Percentiles rank a stretch among this genome's conserved stretches.
phyloP scores from a whole-genome alignment of 2,888 invertebrate species.

The Eurytoma californica region DNA sequence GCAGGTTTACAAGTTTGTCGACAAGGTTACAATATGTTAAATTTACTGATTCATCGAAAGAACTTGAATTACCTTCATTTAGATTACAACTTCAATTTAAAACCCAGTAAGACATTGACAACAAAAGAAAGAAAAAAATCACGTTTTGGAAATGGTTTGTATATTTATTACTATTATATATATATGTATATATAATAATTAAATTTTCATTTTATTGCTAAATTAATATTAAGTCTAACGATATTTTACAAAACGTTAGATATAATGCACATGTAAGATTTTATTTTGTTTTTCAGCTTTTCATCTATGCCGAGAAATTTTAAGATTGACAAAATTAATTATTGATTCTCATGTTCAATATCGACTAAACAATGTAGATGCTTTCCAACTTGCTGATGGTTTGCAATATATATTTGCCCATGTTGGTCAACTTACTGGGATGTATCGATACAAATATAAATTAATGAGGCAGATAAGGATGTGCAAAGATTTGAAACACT shows the following conservation, averaged over 20 bases:
- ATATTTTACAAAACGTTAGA: background rate
- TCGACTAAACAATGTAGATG: conserved; percentile 98
- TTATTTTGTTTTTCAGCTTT: conserved; percentile 82
- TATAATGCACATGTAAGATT: background rate
- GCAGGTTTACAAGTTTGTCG: conserved; percentile 98
- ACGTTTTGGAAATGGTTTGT: conserved; percentile 92
- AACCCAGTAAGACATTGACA: conserved; percentile 99
- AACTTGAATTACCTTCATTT: conserved; percentile 99
- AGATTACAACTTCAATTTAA: conserved; percentile 99
- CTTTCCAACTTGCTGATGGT: conserved; percentile 98
- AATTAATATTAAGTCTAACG: conserved; percentile 6
- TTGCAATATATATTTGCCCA: conserved; percentile 99
- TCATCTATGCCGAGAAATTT: conserved; percentile 98
- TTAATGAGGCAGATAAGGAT: conserved; percentile 99
- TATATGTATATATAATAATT: conserved; percentile 5
- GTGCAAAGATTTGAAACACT: conserved; percentile 99
- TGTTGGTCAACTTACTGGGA: conserved; percentile 99
- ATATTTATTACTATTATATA: background rate
- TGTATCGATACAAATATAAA: conserved; percentile 99
- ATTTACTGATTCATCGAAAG: conserved; percentile 98
- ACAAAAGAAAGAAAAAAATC: conserved; percentile 99
- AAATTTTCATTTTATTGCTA: conserved; percentile 5
- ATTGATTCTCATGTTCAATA: conserved; percentile 99
- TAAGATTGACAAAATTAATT: conserved; percentile 97
- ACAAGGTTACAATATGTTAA: conserved; percentile 99